These are phyloP conservation scores for Chrysolina oricalcia DNA, from an alignment of 2,888 invertebrate genomes.

Conservation along the genomic window DNA sequence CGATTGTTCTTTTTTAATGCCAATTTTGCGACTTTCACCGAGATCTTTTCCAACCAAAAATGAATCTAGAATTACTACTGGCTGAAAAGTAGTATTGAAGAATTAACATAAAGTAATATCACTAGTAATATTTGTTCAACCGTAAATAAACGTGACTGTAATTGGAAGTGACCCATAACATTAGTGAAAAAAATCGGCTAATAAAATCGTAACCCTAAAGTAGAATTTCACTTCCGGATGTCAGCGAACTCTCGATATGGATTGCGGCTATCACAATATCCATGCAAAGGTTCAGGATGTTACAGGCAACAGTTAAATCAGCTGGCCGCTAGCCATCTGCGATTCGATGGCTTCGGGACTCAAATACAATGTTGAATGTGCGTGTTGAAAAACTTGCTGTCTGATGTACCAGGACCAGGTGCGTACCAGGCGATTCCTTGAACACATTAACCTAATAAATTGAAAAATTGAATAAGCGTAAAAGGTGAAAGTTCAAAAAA, in stretches of 20 bases:
- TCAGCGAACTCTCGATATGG: constrained; percentile 23
- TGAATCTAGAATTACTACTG: no score
- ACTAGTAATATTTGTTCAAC: neutral
- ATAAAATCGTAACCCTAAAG: constrained; percentile 18
- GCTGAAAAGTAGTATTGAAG: no score
- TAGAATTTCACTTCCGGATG: constrained; percentile 34
- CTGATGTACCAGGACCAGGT: neutral
- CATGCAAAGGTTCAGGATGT: constrained; percentile 14
- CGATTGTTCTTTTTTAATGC: no score
- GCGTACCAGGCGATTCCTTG: neutral
- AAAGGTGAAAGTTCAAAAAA: neutral
- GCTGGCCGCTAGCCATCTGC: constrained; percentile 11
- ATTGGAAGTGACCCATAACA: constrained; percentile 1
- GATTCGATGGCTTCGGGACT: constrained; percentile 9
- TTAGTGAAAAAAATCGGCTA: neutral
- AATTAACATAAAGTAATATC: neutral
- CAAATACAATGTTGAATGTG: neutral
- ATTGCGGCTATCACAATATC: constrained; percentile 9
- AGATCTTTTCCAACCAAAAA: no score
- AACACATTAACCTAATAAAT: neutral
- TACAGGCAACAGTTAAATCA: neutral
- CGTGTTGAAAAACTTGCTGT: neutral
- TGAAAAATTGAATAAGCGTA: no score
- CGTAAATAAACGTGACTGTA: constrained; percentile 4
- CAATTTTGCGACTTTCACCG: no score